Percentiles rank a stretch among this genome's conserved stretches.
Evolutionary conservation across 1,140 invertebrate genomes (phyloP).

Genomic region (Caenorhabditis tropicalis): DNA sequence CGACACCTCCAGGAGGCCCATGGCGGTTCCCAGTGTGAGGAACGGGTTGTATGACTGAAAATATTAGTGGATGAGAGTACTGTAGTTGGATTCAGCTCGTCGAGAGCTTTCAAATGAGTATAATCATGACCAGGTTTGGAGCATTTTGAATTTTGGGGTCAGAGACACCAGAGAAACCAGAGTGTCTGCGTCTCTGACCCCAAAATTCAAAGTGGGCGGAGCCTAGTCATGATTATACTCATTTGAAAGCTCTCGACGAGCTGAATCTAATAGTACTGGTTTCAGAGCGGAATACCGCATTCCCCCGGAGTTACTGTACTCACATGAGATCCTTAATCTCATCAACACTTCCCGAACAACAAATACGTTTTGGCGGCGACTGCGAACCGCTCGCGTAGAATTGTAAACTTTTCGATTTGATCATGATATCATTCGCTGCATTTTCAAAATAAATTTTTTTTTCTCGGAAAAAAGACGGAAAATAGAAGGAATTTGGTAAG

Average conservation of each 20-base stretch:
- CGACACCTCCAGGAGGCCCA: constrained; percentile 57
- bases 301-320: neutral
- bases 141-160: no score
- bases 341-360: constrained; percentile 33
- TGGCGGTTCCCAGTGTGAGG: constrained; percentile 60
- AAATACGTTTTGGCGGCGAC: constrained; percentile 27
- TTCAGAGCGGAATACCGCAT: no score
- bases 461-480: neutral
- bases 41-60: constrained; percentile 57
- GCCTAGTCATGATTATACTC: no score
- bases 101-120: no score
- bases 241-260: no score
- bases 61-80: neutral
- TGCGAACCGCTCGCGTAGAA: constrained; percentile 23
- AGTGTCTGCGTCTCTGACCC: no score
- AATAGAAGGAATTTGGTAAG: neutral
- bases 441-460: neutral
- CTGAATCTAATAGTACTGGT: no score
- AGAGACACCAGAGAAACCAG: no score
- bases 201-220: no score
- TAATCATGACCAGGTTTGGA: no score
- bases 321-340: constrained; percentile 40
- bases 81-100: neutral
- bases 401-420: constrained; percentile 24
- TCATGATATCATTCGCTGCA: neutral